A percentile compares a stretch with the other conserved stretches of the same genome.
These are phyloP conservation scores for Astyanax mexicanus DNA, from an alignment of 2,797 vertebrate genomes.

Conservation along the genomic window DNA sequence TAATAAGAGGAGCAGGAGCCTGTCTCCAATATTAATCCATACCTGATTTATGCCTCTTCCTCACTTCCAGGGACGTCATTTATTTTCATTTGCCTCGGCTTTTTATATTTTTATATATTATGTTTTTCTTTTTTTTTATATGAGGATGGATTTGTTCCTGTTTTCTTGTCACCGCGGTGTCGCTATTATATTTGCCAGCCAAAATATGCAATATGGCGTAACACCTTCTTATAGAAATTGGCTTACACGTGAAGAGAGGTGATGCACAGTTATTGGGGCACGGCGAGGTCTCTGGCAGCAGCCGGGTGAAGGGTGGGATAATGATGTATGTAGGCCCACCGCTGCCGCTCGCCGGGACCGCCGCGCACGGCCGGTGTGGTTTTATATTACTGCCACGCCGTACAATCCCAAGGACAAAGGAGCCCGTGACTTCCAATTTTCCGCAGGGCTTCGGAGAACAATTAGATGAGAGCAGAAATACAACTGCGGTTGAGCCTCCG, in stretches of 20 bases:
- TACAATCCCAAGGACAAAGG: slow-evolving; percentile 82
- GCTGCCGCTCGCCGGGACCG: slow-evolving; percentile 66
- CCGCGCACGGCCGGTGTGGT: slow-evolving; percentile 60
- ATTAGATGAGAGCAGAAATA: slow-evolving; percentile 69
- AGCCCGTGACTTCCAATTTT: slow-evolving; percentile 69
- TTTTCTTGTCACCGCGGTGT: slow-evolving; percentile 67
- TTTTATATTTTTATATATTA: too few relatives aligned
- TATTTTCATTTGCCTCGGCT: slow-evolving; percentile 81
- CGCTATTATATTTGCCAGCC: slow-evolving; percentile 70
- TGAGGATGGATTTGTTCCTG: slow-evolving; percentile 69
- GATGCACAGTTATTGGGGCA: slow-evolving; percentile 69
- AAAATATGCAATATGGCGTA: slow-evolving; percentile 69
- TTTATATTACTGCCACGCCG: slow-evolving; percentile 68
- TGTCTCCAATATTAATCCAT: slow-evolving; percentile 70
- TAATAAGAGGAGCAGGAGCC: slow-evolving; percentile 55
- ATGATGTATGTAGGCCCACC: slow-evolving; percentile 78
- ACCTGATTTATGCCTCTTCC: slow-evolving; percentile 78
- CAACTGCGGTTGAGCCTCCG: slow-evolving; percentile 68
- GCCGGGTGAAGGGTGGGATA: slow-evolving; percentile 69
- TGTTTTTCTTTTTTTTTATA: slow-evolving; percentile 35
- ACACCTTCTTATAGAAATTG: slow-evolving; percentile 81
- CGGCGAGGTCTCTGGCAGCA: slow-evolving; percentile 70
- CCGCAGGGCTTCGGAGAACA: slow-evolving; percentile 70
- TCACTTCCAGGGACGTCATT: slow-evolving; percentile 77
- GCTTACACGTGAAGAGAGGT: slow-evolving; percentile 67